Evolutionary conservation across 2,888 invertebrate species (phyloP).

Genomic region (Drosophila multiciliata): DNA sequence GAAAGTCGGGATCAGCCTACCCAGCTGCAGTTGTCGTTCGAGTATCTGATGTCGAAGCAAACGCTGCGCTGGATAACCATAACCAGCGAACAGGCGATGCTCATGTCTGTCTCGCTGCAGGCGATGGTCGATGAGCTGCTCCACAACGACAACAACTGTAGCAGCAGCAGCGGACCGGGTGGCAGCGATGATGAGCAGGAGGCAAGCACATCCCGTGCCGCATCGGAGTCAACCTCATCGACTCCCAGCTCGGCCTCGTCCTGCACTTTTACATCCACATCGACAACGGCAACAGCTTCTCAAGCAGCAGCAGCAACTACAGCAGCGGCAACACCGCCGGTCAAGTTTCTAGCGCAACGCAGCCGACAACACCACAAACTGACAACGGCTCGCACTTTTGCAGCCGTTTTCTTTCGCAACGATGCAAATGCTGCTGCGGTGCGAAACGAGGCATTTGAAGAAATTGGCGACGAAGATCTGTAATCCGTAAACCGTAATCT

Average conservation of each 20-base stretch:
- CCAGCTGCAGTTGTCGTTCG: slow-evolving; percentile 94
- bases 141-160: slow-evolving; percentile 48
- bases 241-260: slow-evolving; percentile 67
- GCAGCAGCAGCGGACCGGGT: slow-evolving; percentile 12
- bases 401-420: slow-evolving; percentile 89
- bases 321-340: slow-evolving; percentile 72
- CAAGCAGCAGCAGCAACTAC: slow-evolving; percentile 47
- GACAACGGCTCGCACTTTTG: slow-evolving; percentile 83
- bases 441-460: slow-evolving; percentile 97
- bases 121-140: slow-evolving; percentile 96
- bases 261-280: slow-evolving; percentile 54
- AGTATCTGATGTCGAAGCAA: slow-evolving; percentile 96
- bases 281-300: slow-evolving; percentile 44
- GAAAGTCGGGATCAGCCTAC: slow-evolving; percentile 73
- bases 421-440: slow-evolving; percentile 86
- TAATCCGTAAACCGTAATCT: slow-evolving; percentile 81
- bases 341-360: slow-evolving; percentile 89
- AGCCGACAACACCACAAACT: slow-evolving; percentile 87
- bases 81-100: slow-evolving; percentile 95
- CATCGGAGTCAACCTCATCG: slow-evolving; percentile 67
- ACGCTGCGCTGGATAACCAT: slow-evolving; percentile 97
- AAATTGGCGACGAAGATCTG: slow-evolving; percentile 97
- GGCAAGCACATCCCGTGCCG: slow-evolving; percentile 57
- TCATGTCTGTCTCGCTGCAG: slow-evolving; percentile 97
- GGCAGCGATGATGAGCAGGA: slow-evolving; percentile 68